Base-by-base conservation (phyloP, 2,888 invertebrate species). In the Acrobasis suavella region DNA sequence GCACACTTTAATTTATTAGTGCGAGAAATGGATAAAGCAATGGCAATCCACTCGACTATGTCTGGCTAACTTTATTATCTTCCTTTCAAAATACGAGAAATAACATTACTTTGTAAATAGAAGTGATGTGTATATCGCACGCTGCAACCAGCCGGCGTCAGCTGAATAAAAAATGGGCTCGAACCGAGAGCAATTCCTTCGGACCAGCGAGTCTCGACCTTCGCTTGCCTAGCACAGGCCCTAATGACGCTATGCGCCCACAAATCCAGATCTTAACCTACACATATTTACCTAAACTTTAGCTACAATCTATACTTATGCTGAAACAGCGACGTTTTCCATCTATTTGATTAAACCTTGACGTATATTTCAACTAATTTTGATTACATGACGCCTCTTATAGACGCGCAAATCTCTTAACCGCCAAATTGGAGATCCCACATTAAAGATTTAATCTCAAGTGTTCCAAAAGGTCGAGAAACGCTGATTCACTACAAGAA, bases 141-240 rank as follows among this genome's bases (percentile, higher is more conserved):
- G 54, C 54, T 38, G 38, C 38, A 37, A 38, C 15, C 10, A 46
- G 3, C 46, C 46, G 46, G 46, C 46, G 8, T 10, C 54, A 14
- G 16, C 49, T n/a, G 37, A 17, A 17, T 51, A 16, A 17, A 14
- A 56, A 60, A 64, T 37, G 62, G 64, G 62, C 64, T 64, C 60
- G 55, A 63, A 39, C 16, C 38, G 52, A 12, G 55, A 55, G 37
- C 38, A 39, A 39, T 39, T 55, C 39, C 10, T 39, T 10, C 15
- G 15, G 55, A 55, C 55, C 55, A 55, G 39, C 55, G 39, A 37
- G 16, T 39, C 55, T 38, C 39, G 39, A 55, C 16, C 55, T 6
- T 14, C n/a, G 14, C 46, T n/a, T n/a, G 14, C 14, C 46, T 46
- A 12, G 46, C n/a, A 5, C 46, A 46, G 2, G 14, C n/a, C n/a